Evolutionary conservation across 2,113 vertebrate genomes (phyloP).

Genomic region (Cichladusa arquata): DNA sequence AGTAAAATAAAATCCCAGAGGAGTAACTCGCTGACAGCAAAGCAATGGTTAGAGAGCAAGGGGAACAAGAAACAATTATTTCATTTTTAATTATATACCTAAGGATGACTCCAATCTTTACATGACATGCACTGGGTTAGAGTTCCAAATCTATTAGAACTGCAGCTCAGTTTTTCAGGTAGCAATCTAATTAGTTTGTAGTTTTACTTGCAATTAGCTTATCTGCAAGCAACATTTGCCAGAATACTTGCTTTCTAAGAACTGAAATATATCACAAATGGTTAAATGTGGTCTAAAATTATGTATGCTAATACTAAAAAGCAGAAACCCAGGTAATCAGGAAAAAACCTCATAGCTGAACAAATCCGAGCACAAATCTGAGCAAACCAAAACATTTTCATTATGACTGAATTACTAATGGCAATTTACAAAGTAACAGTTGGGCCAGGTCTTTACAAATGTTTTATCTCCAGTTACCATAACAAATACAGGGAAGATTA

Average conservation of each 20-base stretch:
- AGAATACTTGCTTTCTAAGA: neutral
- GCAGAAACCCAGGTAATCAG: neutral
- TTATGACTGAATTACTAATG: neutral
- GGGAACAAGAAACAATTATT: neutral
- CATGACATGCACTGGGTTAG: neutral
- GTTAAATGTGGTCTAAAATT: neutral
- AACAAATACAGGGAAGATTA: neutral
- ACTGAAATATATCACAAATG: neutral
- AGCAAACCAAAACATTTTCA: neutral
- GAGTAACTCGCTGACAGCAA: neutral
- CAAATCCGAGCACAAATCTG: neutral
- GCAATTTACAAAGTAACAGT: neutral
- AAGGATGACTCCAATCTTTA: neutral
- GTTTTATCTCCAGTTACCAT: neutral
- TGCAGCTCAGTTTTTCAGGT: neutral
- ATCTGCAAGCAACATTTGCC: neutral
- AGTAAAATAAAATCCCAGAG: neutral
- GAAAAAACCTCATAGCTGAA: neutral
- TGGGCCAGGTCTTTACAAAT: neutral
- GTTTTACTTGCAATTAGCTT: neutral
- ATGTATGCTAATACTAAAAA: neutral
- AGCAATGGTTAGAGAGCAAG: neutral
- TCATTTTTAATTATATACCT: neutral
- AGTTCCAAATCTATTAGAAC: neutral
- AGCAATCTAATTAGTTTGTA: neutral